Percentiles rank a stretch among this genome's conserved stretches.
phyloP scores from a whole-genome alignment of 2,113 vertebrate species.

The Poeciliopsis occidentalis region DNA sequence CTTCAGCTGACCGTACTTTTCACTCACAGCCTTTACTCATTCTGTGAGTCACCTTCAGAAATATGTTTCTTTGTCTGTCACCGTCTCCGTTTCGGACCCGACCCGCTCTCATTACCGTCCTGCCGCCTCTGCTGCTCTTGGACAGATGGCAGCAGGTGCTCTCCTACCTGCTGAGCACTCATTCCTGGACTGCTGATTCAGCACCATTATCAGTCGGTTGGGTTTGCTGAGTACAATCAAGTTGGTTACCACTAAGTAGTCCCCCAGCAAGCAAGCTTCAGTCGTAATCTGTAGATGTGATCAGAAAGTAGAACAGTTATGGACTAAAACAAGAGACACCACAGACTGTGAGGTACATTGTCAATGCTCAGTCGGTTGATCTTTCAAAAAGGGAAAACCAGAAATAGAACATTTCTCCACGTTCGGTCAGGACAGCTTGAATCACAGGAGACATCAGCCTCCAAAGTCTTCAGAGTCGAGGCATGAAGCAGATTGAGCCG shows the following conservation, averaged over 20 bases:
- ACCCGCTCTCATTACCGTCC: too few species aligned
- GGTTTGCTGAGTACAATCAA: not conserved
- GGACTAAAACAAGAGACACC: too few species aligned
- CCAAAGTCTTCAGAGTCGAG: too few species aligned
- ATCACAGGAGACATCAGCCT: too few species aligned
- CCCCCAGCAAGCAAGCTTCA: not conserved
- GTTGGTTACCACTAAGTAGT: not conserved
- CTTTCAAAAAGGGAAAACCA: too few species aligned
- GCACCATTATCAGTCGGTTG: not conserved
- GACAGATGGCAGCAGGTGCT: constrained; percentile 3
- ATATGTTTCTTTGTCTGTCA: constrained; percentile 11
- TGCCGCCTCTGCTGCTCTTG: not conserved
- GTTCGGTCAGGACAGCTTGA: too few species aligned
- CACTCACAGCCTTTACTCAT: constrained; percentile 10
- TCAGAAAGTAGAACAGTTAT: not conserved
- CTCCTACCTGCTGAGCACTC: constrained; percentile 1
- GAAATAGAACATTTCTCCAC: too few species aligned
- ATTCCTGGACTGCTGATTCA: constrained; percentile 6
- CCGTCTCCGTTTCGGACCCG: not conserved
- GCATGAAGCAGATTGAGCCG: too few species aligned
- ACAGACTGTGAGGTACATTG: too few species aligned
- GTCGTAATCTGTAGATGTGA: constrained; percentile 6
- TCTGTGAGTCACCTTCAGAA: constrained; percentile 2
- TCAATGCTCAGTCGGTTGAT: too few species aligned
- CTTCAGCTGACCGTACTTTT: not conserved